These are phyloP conservation scores for Cephus sareptanus DNA, from an alignment of 2,888 invertebrate genomes.

Conservation along the genomic window DNA sequence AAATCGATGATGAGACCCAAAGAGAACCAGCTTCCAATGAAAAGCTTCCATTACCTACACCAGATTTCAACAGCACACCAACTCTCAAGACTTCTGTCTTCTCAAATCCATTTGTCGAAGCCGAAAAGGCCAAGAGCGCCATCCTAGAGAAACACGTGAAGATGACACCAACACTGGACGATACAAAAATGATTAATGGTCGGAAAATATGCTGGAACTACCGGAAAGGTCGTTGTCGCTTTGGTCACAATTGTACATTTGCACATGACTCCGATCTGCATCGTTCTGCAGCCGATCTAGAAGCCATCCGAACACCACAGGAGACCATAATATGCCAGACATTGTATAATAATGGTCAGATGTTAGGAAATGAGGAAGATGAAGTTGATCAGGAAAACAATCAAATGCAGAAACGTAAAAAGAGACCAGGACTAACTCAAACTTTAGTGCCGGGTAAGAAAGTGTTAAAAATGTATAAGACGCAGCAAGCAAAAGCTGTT, in stretches of 20 bases:
- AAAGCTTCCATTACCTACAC: constrained; percentile 71
- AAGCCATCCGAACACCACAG: constrained; percentile 68
- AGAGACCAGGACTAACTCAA: constrained; percentile 82
- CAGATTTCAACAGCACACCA: constrained; percentile 70
- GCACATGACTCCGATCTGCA: constrained; percentile 90
- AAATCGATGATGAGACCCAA: constrained; percentile 27
- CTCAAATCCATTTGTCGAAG: constrained; percentile 87
- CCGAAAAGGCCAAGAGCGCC: constrained; percentile 86
- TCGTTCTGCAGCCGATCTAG: constrained; percentile 71
- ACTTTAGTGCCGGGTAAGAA: constrained; percentile 85
- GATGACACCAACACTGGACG: constrained; percentile 79
- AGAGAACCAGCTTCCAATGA: constrained; percentile 51
- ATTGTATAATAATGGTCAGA: constrained; percentile 52
- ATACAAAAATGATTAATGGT: constrained; percentile 84
- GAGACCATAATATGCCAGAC: constrained; percentile 65
- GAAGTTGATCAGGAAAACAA: constrained; percentile 70
- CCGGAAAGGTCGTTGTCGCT: constrained; percentile 88
- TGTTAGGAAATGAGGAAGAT: background rate
- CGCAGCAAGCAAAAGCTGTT: constrained; percentile 70
- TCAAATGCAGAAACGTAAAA: constrained; percentile 70
- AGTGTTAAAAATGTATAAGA: constrained; percentile 82
- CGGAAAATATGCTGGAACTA: constrained; percentile 95
- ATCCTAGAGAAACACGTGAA: constrained; percentile 92
- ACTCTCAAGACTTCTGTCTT: constrained; percentile 81
- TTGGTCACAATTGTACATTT: constrained; percentile 92